Base-by-base conservation (phyloP, 2,113 vertebrate genomes). In the Phaethon lepturus region DNA sequence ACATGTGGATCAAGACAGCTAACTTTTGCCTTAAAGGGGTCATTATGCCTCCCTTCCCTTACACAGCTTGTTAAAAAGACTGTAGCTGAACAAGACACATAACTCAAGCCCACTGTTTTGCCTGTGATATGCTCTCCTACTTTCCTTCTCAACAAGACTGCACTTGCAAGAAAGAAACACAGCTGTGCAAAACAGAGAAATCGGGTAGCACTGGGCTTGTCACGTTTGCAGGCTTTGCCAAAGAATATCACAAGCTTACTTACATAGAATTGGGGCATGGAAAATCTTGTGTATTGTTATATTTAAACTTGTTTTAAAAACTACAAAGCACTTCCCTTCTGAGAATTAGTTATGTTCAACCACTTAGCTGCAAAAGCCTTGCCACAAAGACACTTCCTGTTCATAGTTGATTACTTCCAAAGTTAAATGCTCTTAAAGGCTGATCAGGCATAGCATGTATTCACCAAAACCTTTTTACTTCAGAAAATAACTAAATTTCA, bases 331-430 rank as follows among this genome's bases (percentile, higher is more conserved):
- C 92, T 98, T 98, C 96, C 94, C 92, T 98, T 98, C 98, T 98
- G 95, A 98, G 98, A 98, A 98, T 55, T 94, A 90, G 94, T 73
- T 93, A 68, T 44, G 90, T 94, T 98, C 93, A 97, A 98, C 96
- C 97, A 96, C 97, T 33, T 72, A 16, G 60, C 95, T 96, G 93
- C 87, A 97, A 93, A 97, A 92, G 89, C 52, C 74, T 96, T 69
- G 93, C 97, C 97, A 95, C 97, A 98, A 97, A 72, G 73, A 95
- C 79, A 96, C 97, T 98, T 98, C 98, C 98, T 98, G 98, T 97
- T 98, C 93, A 77, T 25, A 92, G 93, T 1, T 4, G 35, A 91
- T 86, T 76, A 90, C 71, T 95, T 95, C 80, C 42, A 73, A 25
- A 85, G 60, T 66, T 79, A 66, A 95, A 25, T 2, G 42, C 78